phyloP scores from a whole-genome alignment of 2,113 vertebrate genomes.

The Mobula birostris region DNA sequence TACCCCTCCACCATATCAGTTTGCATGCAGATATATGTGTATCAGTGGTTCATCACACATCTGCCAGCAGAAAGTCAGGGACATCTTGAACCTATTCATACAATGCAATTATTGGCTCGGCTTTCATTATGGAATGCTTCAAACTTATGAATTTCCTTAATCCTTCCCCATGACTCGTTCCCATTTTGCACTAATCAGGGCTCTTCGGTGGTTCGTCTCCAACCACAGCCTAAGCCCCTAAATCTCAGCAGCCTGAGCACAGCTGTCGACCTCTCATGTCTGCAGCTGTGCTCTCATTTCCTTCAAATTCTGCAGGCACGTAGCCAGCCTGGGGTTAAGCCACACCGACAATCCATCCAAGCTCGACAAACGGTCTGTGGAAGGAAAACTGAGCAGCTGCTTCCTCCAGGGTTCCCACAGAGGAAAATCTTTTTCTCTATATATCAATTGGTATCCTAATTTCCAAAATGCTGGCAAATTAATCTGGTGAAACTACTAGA shows the following conservation, averaged over 20 bases:
- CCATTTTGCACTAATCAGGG: background rate
- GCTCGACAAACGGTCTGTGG: background rate
- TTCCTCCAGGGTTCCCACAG: background rate
- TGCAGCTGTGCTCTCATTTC: slow-evolving; percentile 26
- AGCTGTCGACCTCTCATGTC: background rate
- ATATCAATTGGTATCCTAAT: background rate
- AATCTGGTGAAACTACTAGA: background rate
- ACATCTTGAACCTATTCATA: background rate
- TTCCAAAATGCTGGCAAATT: background rate
- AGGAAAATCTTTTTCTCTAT: background rate
- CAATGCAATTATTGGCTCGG: background rate
- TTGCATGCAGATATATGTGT: no score
- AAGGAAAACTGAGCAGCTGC: slow-evolving; percentile 3
- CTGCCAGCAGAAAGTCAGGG: no score
- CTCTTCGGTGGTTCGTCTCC: background rate
- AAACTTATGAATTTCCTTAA: background rate
- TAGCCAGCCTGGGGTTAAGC: background rate
- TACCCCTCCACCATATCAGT: no score
- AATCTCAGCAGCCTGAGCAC: background rate
- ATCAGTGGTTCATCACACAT: no score
- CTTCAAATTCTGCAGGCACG: background rate
- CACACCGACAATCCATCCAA: background rate
- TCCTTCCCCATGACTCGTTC: background rate
- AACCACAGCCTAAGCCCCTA: background rate
- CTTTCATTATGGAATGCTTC: background rate